A percentile compares a stretch with the other conserved stretches of the same genome.
Conservation (phyloP, 2,888 invertebrate species). For the Scaptomyza flava region DNA sequence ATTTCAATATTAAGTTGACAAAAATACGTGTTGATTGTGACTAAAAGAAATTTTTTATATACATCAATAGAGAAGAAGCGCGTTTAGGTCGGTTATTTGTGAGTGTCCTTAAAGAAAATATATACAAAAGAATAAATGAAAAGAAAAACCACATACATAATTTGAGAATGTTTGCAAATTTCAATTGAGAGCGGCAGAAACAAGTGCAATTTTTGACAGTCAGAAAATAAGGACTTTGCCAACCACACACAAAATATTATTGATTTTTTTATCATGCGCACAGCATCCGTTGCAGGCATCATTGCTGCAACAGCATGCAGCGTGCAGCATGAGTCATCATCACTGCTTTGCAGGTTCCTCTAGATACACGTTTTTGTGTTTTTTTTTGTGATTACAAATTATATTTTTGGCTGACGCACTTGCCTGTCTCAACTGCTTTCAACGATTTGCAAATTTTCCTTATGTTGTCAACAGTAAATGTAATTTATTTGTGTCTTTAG, state of each 20-base stretch:
- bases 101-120: constrained; percentile 22
- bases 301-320: constrained; percentile 28
- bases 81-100: constrained; percentile 43
- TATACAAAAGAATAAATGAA: neutral
- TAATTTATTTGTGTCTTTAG: constrained; percentile 43
- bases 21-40: constrained; percentile 22
- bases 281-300: constrained; percentile 41
- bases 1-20: constrained; percentile 5
- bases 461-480: constrained; percentile 1
- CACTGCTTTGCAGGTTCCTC: constrained; percentile 27
- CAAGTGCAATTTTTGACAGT: constrained; percentile 11
- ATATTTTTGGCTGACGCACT: constrained; percentile 9
- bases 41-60: constrained; percentile 3
- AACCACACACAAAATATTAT: constrained; percentile 22
- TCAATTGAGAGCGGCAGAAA: constrained; percentile 19
- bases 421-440: constrained; percentile 3
- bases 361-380: constrained; percentile 18
- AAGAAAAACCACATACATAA: neutral
- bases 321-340: constrained; percentile 47
- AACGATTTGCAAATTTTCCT: constrained; percentile 44
- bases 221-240: constrained; percentile 19
- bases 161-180: constrained; percentile 40
- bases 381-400: neutral
- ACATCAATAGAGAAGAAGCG: constrained; percentile 6
- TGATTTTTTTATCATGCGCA: constrained; percentile 42